Evolutionary conservation across 2,888 invertebrate genomes (phyloP), one percentile per base, ranked within the genome.

Genomic region (Morpho deidamia): DNA sequence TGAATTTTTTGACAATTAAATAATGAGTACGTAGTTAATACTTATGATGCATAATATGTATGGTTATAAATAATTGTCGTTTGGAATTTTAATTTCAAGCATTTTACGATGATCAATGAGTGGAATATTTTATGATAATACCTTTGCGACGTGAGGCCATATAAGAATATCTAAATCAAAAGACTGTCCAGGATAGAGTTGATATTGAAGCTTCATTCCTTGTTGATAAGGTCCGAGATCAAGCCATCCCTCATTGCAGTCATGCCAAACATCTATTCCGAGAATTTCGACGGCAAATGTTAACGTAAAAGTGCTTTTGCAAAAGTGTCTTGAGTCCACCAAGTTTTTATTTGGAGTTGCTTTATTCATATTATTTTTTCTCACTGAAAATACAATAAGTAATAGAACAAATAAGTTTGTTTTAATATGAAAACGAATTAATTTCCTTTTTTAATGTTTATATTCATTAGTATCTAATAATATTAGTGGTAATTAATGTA

Each of bases 101-200:
- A 23, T 5, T 23, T 23, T 23, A 5, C 23, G 23, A 23, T 23
- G 23, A 23, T 23, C 23, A 23, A 23, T 23, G 10, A 23, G 8
- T n/a, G 5, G 10, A 0, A 11, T 33, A 44, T 44, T 44, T n/a
- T 32, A 32, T 33, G 1, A 23, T 23, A 23, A 23, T 63, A 86
- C 87, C 83, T 88, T 87, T 33, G 77, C 82, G 46, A 68, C 71
- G 59, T 85, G 79, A 7, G 85, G 83, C 83, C 85, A 88, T 46
- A 88, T 76, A 34, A 77, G 59, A 38, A 88, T 64, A 56, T 87
- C 84, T 12, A 85, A 39, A 8, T 84, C 84, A 56, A 65, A 85
- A 11, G 11, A 64, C 43, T 78, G 74, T 2, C 81, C 84, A 10
- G 78, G 75, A 60, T 80, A 82, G 44, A 88, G 59, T 9, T 74